Percentiles rank a stretch among this genome's conserved stretches.
These are phyloP conservation scores for Theretra japonica DNA, from an alignment of 2,888 invertebrate genomes.

Conservation along the genomic window DNA sequence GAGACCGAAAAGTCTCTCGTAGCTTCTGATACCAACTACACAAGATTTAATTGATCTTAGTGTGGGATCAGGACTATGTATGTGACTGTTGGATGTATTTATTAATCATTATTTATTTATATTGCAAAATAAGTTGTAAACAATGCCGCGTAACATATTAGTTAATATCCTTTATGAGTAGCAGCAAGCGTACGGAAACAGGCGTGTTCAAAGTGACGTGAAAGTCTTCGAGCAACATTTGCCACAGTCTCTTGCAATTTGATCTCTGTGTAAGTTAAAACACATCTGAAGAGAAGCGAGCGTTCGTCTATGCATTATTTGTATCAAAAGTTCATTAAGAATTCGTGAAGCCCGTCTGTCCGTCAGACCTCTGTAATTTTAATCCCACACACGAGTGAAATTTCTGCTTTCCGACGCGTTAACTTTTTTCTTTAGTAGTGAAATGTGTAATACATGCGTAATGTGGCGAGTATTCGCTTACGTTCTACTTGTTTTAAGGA, in stretches of 20 bases:
- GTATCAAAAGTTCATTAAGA: constrained; percentile 40
- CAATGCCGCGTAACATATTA: neutral
- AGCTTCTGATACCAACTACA: no score
- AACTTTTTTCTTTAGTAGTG: neutral
- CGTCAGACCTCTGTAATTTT: constrained; percentile 42
- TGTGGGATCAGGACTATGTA: no score
- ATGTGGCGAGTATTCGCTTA: neutral
- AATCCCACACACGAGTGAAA: constrained; percentile 36
- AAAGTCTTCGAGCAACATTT: neutral
- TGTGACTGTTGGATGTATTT: no score
- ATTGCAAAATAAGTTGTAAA: no score
- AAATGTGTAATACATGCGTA: neutral
- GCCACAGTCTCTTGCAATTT: neutral
- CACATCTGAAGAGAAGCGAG: constrained; percentile 12
- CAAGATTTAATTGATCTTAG: no score
- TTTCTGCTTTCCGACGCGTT: constrained; percentile 27
- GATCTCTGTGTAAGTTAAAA: neutral
- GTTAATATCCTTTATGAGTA: neutral
- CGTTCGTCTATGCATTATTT: constrained; percentile 28
- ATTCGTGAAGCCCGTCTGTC: constrained; percentile 40
- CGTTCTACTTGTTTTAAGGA: neutral
- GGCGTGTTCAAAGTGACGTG: neutral
- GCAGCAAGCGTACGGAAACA: neutral
- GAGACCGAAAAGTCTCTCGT: no score
- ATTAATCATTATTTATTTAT: no score